Base-by-base conservation (phyloP, 2,113 vertebrate genomes). In the Pollachius pollachius region DNA sequence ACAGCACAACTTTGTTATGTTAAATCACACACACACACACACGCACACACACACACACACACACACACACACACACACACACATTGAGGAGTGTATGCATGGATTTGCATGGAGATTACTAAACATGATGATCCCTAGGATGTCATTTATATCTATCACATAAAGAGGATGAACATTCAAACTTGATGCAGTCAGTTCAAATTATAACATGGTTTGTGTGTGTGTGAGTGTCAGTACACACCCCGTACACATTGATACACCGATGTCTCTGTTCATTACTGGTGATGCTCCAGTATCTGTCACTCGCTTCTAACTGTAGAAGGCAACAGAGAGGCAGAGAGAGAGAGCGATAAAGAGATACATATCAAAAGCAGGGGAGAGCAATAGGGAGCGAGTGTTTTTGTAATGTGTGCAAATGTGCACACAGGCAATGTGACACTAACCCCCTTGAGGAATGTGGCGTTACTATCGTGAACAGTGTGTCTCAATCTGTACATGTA, bases 131-230 rank as follows among this genome's bases (percentile, higher is more conserved):
- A 67, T 82, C 88, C 82, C 75, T 71, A 79, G 82, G 73, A 90
- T 88, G 91, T 92, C 90, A 89, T 88, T 88, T 91, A 23, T 87
- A 90, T 92, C 89, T 87, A 84, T 92, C 89, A 88, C 79, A 85
- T 86, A 86, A 83, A 78, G 85, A 82, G 85, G 84, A 69, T 70
- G 84, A 84, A 83, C 76, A 69, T 78, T 87, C 87, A 82, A 87
- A 84, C 87, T 48, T 88, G 88, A 88, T 88, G 83, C 83, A 73
- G 75, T 86, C 77, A 86, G 81, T 83, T 92, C 80, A 89, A 87
- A 82, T 86, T 72, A 70, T 62, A 56, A 57, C 16, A 15, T 21
- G 9, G 5, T 72, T 78, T 84, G 37, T 73, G 69, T 62, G 57
- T 12, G 6, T 41, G 73, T 72, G 75, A 67, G 78, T 73, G 79